Base-by-base conservation (phyloP, 2,888 invertebrate genomes). In the Galerucella pusilla region DNA sequence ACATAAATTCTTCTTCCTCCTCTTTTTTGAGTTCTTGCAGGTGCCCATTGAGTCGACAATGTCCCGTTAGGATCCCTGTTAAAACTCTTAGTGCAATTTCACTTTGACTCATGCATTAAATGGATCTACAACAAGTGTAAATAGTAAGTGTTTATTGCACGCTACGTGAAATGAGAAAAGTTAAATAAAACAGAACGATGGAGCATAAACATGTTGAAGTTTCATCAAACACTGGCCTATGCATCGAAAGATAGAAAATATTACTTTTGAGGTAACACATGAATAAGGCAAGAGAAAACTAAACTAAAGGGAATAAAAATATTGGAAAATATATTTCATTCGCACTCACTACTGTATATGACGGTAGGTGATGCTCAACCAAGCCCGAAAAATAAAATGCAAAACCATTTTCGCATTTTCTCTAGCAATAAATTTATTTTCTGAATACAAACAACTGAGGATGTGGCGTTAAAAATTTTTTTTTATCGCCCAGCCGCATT, bases 381-480 rank as follows among this genome's bases (percentile, higher is more conserved):
- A 75, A 77, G 75, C 76, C 61, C 75, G 76, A 78, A 80, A 79
- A 82, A 78, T 79, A 75, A 78, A 78, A 82, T 79, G 80, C 82
- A 80, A 57, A 79, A 80, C 80, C 74, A 75, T 77, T 79, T 79
- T 77, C 79, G 77, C 77, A 78, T 82, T 80, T 79, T 77, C 81
- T 78, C 76, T 71, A 70, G 73, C 78, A 77, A 82, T 82, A 82
- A 82, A 82, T 82, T 80, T 80, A 80, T 80, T 80, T 80, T 79
- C 80, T 77, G 81, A 81, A 81, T 82, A 81, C 81, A 81, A 80
- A 80, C 81, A 79, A 80, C 79, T 79, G 80, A 80, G 80, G 80
- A 81, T 81, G 80, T 81, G 76, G 79, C 80, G 80, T 82, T 81
- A 81, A 81, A 81, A 81, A 80, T 66, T 81, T 80, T 20, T 20